Evolutionary conservation across 2,113 vertebrate genomes (phyloP), one percentile per base, ranked within the genome.

Genomic region (Bettongia penicillata): DNA sequence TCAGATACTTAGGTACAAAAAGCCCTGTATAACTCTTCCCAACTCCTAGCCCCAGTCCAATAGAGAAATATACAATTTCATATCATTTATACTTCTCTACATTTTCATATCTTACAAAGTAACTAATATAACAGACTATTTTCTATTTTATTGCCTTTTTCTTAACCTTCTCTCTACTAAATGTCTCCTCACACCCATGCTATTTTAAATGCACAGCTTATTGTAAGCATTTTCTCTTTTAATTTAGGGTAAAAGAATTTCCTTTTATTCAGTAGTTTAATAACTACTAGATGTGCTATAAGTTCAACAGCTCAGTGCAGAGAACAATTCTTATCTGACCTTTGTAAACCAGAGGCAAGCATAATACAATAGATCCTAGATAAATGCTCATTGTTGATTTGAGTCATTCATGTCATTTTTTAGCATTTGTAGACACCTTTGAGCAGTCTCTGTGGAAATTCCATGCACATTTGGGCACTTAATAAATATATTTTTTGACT

Each of bases 61-160:
- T 2, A 12, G 37, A 77, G 14, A 77, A 19, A 77, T 12, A 16
- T 37, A 68, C 11, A 68, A 37, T 68, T n/a, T 4, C 61, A n/a
- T n/a, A n/a, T 14, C 31, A 77, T 1, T n/a, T n/a, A 77, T 77
- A 19, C 31, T 77, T 77, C 14, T 16, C 6, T 6, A n/a, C 0
- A 31, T 77, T 37, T 10, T 77, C 68, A n/a, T 77, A 77, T 19
- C 12, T n/a, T 77, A 16, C 7, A 16, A 77, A n/a, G 43, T 49
- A 91, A 95, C 53, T 91, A 93, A 94, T 61, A 90, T 92, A 94
- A n/a, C 55, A 91, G 53, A 95, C 93, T 31, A 91, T 53, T 55
- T 91, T 96, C 89, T 53, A 51, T 23, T 9, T 94, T 50, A 89
- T 37, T 91, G 93, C 7, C 61, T 53, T 96, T 51, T 28, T 91